A percentile compares a stretch with the other conserved stretches of the same genome.
Evolutionary conservation across 2,888 invertebrate genomes (phyloP).

Genomic region (Synergus umbraculus): DNA sequence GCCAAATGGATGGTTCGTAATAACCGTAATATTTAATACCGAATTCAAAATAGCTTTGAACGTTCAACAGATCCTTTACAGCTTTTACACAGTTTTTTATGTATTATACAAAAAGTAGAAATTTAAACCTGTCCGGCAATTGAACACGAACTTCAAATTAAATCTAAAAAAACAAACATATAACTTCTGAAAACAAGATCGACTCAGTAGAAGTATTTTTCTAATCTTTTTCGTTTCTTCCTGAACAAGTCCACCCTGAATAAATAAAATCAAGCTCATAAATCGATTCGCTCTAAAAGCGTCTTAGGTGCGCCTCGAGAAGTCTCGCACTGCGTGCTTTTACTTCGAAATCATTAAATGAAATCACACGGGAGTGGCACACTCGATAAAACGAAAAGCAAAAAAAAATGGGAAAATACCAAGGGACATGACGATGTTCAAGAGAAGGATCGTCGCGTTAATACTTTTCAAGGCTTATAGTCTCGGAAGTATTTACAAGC

Average conservation of each 20-base stretch:
- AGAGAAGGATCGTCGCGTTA: conserved; percentile 29
- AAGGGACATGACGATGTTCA: conserved; percentile 44
- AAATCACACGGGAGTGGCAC: conserved; percentile 53
- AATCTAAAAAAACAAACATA: not conserved
- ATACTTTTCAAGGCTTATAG: conserved; percentile 48
- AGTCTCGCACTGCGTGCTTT: conserved; percentile 26
- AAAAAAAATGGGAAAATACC: conserved; percentile 45
- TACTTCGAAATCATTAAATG: conserved; percentile 58
- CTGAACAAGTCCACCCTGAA: not conserved
- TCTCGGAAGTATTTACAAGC: conserved; percentile 62
- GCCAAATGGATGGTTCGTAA: not conserved
- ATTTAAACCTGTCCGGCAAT: not conserved
- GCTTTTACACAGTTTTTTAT: no score
- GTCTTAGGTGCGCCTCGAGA: conserved; percentile 18
- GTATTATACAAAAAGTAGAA: not conserved
- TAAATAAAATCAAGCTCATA: conserved; percentile 32
- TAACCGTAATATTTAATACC: not conserved
- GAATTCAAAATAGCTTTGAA: not conserved
- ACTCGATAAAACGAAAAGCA: conserved; percentile 48
- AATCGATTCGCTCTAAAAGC: conserved; percentile 33
- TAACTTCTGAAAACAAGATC: not conserved
- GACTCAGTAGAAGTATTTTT: not conserved
- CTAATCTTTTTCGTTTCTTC: conserved; percentile 2
- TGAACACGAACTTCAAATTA: not conserved
- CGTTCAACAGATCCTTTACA: no score